Base-by-base conservation (phyloP, 2,888 invertebrate species). In the Drosophila atripex region DNA sequence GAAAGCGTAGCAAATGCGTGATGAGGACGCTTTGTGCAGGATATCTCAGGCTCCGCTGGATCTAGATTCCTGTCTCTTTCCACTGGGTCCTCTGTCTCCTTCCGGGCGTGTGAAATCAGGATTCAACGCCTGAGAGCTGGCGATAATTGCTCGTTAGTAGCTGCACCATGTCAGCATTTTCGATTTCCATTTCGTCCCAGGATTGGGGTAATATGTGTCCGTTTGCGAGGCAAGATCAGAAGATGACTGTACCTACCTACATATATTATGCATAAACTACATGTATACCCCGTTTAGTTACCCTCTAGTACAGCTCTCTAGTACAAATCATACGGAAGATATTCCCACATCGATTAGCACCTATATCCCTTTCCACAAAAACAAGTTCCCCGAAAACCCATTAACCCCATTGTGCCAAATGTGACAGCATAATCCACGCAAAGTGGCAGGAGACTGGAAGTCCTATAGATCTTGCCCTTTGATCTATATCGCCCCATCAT, bases 121-220 rank as follows among this genome's bases (percentile, higher is more conserved):
- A 38, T 57, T 63, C 57, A 72, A 76, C 73, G 84, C 74, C 75
- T 77, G 86, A 79, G 73, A 86, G 80, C 76, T 71, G 77, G 77
- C 84, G 86, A 85, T 85, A 80, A 85, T 86, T 80, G 86, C 84
- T 86, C 86, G 84, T 85, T 85, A 85, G 86, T 80, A 80, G 80
- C 80, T 68, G 78, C 64, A 54, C 69, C 69, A 68, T 69, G 69
- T 68, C 68, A 69, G 39, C 3, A 8, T 25, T 43, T 28, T 43
- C 50, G 50, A 38, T 49, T 21, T 14, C 23, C 12, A n/a, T 39
- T n/a, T 32, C 12, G 28, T 4, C 11, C 12, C 3, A 18, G 16
- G 11, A 0, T 18, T 12, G 56, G 56, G 65, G 38, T 52, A 47
- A 39, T 46, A 52, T 35, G n/a, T n/a, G 1, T 32, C 32, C 32